Conservation (phyloP, 2,888 invertebrate species). For the Hartigia nigra region DNA sequence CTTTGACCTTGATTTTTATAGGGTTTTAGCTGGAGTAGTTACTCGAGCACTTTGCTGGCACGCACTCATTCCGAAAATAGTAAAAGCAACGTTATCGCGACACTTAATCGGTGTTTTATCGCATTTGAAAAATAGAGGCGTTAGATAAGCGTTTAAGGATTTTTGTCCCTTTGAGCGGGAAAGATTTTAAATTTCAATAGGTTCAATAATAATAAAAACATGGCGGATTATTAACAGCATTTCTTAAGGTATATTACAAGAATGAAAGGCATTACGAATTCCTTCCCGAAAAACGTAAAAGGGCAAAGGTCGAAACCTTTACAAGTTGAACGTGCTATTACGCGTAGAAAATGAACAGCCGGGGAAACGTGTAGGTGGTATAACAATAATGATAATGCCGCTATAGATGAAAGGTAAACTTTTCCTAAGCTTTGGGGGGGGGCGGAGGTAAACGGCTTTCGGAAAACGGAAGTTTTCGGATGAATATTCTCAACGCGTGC, state of each 20-base stretch:
- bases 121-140: background rate
- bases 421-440: background rate
- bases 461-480: background rate
- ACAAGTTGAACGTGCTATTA: background rate
- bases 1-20: background rate
- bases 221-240: background rate
- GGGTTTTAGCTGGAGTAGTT: background rate
- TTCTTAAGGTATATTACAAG: background rate
- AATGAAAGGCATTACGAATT: background rate
- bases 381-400: background rate
- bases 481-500: background rate
- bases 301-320: background rate
- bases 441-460: background rate
- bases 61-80: background rate
- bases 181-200: background rate
- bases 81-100: background rate
- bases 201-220: background rate
- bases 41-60: background rate
- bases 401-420: background rate
- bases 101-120: background rate
- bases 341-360: background rate
- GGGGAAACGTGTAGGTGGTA: background rate
- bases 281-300: background rate
- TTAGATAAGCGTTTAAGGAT: background rate
- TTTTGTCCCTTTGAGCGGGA: background rate